Percentiles rank a stretch among this genome's conserved stretches.
phyloP scores from a whole-genome alignment of 2,113 vertebrate species.

The Muntiacus muntjak region DNA sequence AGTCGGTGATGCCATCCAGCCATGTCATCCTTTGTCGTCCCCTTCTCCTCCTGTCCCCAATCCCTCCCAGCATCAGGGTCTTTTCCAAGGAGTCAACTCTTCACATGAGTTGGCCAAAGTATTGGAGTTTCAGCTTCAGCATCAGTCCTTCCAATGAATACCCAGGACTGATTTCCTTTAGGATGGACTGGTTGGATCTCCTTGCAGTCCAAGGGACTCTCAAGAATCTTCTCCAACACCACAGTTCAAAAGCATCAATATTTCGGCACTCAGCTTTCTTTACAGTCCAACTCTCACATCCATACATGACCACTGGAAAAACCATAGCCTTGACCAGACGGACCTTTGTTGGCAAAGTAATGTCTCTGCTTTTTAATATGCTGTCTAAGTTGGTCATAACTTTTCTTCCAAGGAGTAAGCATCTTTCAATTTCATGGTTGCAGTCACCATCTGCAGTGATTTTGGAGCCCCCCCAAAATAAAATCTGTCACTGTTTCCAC shows the following conservation, averaged over 20 bases:
- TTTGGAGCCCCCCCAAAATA: background rate
- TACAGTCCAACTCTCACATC: background rate
- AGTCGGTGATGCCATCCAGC: accelerated
- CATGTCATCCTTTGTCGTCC: background rate
- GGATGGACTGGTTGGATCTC: background rate
- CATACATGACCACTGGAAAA: background rate
- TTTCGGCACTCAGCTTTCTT: background rate
- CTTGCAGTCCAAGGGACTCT: background rate
- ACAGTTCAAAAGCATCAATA: background rate
- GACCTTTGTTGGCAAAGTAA: background rate
- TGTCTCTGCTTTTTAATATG: background rate
- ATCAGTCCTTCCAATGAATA: background rate
- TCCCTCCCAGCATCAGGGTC: background rate
- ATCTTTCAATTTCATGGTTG: background rate
- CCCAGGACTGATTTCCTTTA: background rate
- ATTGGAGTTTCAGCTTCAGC: background rate
- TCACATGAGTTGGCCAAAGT: background rate
- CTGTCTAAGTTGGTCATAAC: background rate
- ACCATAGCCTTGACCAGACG: background rate
- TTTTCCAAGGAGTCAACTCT: background rate
- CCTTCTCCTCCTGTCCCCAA: accelerated
- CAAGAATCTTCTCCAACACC: background rate
- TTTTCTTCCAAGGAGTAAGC: background rate
- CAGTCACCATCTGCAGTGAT: background rate
- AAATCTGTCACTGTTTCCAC: background rate